Conservation (phyloP, 2,113 vertebrate genomes). For the Chrysochloris asiatica region DNA sequence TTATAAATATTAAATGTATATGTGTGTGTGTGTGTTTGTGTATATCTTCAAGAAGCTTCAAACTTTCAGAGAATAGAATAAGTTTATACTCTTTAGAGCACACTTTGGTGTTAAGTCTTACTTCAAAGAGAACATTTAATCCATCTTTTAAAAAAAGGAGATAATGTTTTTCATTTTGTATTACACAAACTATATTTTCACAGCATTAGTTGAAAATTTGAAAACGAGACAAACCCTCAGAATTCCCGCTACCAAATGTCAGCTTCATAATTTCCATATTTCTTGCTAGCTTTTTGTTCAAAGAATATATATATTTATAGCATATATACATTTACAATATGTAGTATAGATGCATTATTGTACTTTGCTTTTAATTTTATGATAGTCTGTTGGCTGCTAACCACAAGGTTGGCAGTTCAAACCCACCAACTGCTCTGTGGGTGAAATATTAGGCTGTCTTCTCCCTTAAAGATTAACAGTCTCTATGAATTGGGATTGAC, state of each 20-base stretch:
- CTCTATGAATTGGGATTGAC: background rate
- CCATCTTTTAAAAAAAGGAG: background rate
- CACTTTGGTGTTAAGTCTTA: constrained; percentile 2
- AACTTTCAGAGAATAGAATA: constrained; percentile 39
- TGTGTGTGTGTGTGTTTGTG: constrained; percentile 24
- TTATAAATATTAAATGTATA: constrained; percentile 72
- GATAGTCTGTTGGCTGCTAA: too few species aligned
- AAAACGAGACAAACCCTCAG: constrained; percentile 13
- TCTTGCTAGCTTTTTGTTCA: background rate
- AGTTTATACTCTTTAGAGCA: constrained; percentile 53
- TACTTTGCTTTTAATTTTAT: constrained; percentile 27
- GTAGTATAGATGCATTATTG: background rate
- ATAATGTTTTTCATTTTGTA: background rate
- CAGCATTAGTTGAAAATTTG: background rate
- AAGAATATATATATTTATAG: background rate
- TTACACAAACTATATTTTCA: background rate
- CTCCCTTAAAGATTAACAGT: too few species aligned
- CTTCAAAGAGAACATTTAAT: constrained; percentile 13
- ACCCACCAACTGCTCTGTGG: too few species aligned
- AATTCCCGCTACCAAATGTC: constrained; percentile 11
- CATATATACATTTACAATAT: background rate
- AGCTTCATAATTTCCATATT: constrained; percentile 5
- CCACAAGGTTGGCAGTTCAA: too few species aligned
- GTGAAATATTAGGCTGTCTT: too few species aligned
- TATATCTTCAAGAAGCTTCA: constrained; percentile 45